phyloP scores from a whole-genome alignment of 2,888 invertebrate genomes.

The Cheilosia urbana region DNA sequence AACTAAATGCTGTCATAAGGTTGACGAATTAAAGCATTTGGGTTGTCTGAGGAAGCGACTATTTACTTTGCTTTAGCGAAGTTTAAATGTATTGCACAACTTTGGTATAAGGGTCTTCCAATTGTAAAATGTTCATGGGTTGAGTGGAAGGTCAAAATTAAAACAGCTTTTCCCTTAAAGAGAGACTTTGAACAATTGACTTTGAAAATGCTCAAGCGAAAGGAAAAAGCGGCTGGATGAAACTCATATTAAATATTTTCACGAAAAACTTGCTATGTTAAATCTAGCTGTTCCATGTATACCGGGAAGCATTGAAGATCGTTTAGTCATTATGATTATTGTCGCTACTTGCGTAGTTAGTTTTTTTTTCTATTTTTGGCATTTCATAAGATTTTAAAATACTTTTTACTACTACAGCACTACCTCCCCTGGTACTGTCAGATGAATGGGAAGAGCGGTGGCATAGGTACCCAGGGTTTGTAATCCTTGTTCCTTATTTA shows the following conservation, averaged over 20 bases:
- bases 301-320: no score
- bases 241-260: constrained; percentile 34
- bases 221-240: constrained; percentile 18
- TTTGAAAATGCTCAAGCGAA: constrained; percentile 29
- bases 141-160: constrained; percentile 35
- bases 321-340: no score
- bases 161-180: neutral
- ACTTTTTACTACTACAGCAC: no score
- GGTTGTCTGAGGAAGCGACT: constrained; percentile 47
- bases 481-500: no score
- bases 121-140: constrained; percentile 23
- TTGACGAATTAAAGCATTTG: constrained; percentile 43
- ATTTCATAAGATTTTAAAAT: no score
- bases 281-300: no score
- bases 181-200: constrained; percentile 26
- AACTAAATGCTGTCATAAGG: constrained; percentile 28
- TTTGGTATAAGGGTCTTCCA: constrained; percentile 41
- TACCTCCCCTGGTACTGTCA: no score
- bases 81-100: constrained; percentile 20
- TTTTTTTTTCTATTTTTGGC: no score
- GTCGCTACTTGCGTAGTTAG: no score
- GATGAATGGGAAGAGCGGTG: no score
- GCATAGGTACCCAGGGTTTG: no score
- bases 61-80: constrained; percentile 28
- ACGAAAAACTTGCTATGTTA: constrained; percentile 56